A percentile compares a stretch with the other conserved stretches of the same genome.
These are phyloP conservation scores for Sphaerophoria taeniata DNA, from an alignment of 2,888 invertebrate species.

Conservation along the genomic window DNA sequence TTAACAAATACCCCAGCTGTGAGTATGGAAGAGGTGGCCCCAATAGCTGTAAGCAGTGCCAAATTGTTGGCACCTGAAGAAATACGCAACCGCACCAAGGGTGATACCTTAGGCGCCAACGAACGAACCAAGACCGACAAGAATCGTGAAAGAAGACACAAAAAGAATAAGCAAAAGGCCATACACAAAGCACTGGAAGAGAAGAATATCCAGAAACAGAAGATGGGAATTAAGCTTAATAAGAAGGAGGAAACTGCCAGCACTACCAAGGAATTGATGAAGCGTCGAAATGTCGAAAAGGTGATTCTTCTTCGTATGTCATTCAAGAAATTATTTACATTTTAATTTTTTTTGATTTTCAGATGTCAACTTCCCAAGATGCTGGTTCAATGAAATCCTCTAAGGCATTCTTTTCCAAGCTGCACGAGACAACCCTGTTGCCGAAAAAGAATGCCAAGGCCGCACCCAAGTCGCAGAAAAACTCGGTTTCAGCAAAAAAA, in stretches of 20 bases:
- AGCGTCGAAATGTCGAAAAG: slow-evolving; percentile 87
- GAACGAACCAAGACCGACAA: slow-evolving; percentile 94
- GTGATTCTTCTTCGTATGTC: slow-evolving; percentile 79
- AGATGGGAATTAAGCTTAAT: slow-evolving; percentile 83
- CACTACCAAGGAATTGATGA: slow-evolving; percentile 86
- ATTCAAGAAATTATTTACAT: slow-evolving; percentile 22
- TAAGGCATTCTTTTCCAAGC: slow-evolving; percentile 92
- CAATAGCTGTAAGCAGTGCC: slow-evolving; percentile 93
- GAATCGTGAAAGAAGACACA: slow-evolving; percentile 93
- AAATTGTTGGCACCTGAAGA: slow-evolving; percentile 96
- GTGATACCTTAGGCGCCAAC: slow-evolving; percentile 86
- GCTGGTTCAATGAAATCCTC: slow-evolving; percentile 87
- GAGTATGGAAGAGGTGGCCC: slow-evolving; percentile 97
- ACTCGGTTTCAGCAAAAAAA: slow-evolving; percentile 85
- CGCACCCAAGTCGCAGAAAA: slow-evolving; percentile 81
- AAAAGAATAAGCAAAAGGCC: slow-evolving; percentile 90
- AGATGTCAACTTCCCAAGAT: slow-evolving; percentile 83
- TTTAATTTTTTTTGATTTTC: slow-evolving; percentile 75
- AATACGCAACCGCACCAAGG: slow-evolving; percentile 86
- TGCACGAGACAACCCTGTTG: slow-evolving; percentile 89
- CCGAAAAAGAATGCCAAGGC: slow-evolving; percentile 53
- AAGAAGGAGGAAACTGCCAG: slow-evolving; percentile 84
- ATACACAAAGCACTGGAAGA: slow-evolving; percentile 83
- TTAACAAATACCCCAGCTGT: slow-evolving; percentile 96
- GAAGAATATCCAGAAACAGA: slow-evolving; percentile 83